Evolutionary conservation across 1,140 invertebrate genomes (phyloP).

Genomic region (Mya arenaria): DNA sequence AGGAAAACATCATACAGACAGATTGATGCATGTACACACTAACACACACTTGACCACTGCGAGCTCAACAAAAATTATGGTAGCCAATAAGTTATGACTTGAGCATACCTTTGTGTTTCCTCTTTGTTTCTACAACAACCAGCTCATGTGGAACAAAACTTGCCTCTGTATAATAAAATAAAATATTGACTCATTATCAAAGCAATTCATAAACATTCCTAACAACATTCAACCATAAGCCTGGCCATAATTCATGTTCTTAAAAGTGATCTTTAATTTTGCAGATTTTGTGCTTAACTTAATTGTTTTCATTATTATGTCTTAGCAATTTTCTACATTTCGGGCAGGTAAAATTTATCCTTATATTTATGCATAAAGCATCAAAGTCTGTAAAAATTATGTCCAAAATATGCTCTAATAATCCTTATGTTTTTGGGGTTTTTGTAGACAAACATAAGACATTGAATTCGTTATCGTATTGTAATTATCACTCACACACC

Average conservation of each 20-base stretch:
- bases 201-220: background rate
- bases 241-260: background rate
- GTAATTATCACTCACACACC: background rate
- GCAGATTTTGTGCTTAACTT: background rate
- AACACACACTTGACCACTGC: no score
- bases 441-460: background rate
- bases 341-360: background rate
- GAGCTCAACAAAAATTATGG: background rate
- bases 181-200: background rate
- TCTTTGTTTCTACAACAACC: constrained; percentile 30
- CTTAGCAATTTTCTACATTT: background rate
- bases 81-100: background rate
- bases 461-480: background rate
- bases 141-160: constrained; percentile 17
- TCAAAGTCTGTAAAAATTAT: background rate
- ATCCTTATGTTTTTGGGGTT: background rate
- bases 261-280: background rate
- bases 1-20: no score
- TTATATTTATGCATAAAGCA: background rate
- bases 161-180: background rate
- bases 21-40: no score
- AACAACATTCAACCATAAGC: background rate
- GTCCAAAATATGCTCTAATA: background rate
- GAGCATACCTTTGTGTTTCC: constrained; percentile 6
- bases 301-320: background rate